Evolutionary conservation across 92 coral and sea anemone species (phyloP), one percentile per base, ranked within the genome.

Genomic region (Umimayanthus chanpuru): DNA sequence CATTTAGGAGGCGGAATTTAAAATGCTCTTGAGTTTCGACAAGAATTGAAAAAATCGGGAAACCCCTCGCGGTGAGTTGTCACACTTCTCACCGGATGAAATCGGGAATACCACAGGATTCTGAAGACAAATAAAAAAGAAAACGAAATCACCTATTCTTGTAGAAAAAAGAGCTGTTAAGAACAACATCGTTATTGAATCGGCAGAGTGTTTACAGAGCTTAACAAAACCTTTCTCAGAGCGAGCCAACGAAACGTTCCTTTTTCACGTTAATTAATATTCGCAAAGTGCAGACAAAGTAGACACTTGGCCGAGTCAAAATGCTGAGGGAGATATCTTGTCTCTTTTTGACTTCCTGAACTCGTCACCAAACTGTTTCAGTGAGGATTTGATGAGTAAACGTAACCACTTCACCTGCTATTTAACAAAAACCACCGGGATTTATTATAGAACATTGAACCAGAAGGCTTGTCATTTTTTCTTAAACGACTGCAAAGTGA

Each of bases 101-200:
- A 28, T 44, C 5, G 78, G 15, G 87, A 83, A 83, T 83, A 83
- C 87, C 78, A 70, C 87, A 70, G 87, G 64, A 70, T 44, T 83
- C 87, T 44, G 3, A 70, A 70, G 78, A 68, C 87, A 83, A 83
- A 67, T 15, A 61, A 71, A 40, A 81, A 15, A 82, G 86, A 67
- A 83, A 70, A 70, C 76, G 47, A 83, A 83, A 83, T 83, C 64
- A 28, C 77, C 78, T 70, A 71, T 83, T 55, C 76, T 70, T 71
- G 78, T 70, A 83, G 87, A 83, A 70, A 83, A 83, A 71, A 81
- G 78, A 71, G 26, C 64, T 83, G 87, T 83, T 83, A 83, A 83
- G 70, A 71, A 83, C 43, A 82, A 82, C 86, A 82, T 41, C 86
- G 36, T 81, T 43, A 82, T 82, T 83, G 87, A 83, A 49, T 83